A percentile compares a stretch with the other conserved stretches of the same genome.
phyloP scores from a whole-genome alignment of 1,140 invertebrate genomes.

The Berghia stephanieae region DNA sequence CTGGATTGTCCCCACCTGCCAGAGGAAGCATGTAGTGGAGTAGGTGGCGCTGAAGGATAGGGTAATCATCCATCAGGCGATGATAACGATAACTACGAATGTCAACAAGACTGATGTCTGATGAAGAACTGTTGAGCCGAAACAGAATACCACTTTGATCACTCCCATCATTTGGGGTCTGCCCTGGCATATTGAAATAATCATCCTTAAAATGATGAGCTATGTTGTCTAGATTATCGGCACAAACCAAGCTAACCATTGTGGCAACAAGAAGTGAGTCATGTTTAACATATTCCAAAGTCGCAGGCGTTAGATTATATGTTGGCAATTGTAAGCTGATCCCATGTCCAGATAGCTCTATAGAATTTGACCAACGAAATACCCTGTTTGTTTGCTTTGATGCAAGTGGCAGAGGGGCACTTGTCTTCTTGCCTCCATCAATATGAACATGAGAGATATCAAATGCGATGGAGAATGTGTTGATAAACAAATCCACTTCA shows the following conservation, averaged over 20 bases:
- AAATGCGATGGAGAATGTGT: slow-evolving; percentile 48
- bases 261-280: slow-evolving; percentile 59
- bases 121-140: slow-evolving; percentile 40
- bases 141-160: slow-evolving; percentile 12
- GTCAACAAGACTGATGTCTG: slow-evolving; percentile 60
- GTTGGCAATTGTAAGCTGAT: slow-evolving; percentile 8
- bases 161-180: neutral
- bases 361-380: neutral
- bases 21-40: slow-evolving; percentile 57
- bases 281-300: slow-evolving; percentile 60
- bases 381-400: too few species aligned
- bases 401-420: too few species aligned
- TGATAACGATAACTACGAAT: slow-evolving; percentile 62
- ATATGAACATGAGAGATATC: slow-evolving; percentile 27
- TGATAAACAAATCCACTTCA: slow-evolving; percentile 30
- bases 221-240: slow-evolving; percentile 58
- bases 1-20: slow-evolving; percentile 52
- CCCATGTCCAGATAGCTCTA: slow-evolving; percentile 12
- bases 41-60: slow-evolving; percentile 55
- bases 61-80: slow-evolving; percentile 55
- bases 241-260: slow-evolving; percentile 59
- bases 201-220: slow-evolving; percentile 51
- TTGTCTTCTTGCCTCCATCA: neutral
- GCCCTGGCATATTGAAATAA: slow-evolving; percentile 43
- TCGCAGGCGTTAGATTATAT: slow-evolving; percentile 51